A percentile compares a stretch with the other conserved stretches of the same genome.
Evolutionary conservation across 37 sponge, comb jelly and placozoan genomes (phyloP).

Genomic region (Amphimedon queenslandica): DNA sequence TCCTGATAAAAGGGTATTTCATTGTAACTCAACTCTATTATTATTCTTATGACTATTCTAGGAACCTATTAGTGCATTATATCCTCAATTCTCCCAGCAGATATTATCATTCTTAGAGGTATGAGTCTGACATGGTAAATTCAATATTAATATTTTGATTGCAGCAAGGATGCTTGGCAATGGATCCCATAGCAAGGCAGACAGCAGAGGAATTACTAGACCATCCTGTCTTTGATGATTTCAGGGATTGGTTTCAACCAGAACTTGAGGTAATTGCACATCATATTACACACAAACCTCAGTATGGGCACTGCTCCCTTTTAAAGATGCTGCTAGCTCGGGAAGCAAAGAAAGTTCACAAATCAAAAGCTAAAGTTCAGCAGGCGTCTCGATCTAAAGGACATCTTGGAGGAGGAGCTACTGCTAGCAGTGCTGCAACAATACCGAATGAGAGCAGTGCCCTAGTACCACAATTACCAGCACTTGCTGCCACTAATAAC

Average conservation of each 20-base stretch:
- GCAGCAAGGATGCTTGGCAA: slow-evolving; percentile 71
- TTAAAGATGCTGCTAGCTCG: slow-evolving; percentile 45
- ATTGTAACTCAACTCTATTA: not conserved
- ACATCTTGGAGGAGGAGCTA: no score
- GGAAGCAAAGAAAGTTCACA: slow-evolving; percentile 76
- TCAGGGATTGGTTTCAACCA: slow-evolving; percentile 91
- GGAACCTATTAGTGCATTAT: slow-evolving; percentile 73
- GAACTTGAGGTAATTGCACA: slow-evolving; percentile 67
- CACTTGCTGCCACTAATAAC: no score
- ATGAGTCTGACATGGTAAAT: slow-evolving; percentile 16
- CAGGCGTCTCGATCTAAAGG: no score
- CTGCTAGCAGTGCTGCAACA: no score
- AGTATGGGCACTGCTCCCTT: not conserved
- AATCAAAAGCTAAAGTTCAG: slow-evolving; percentile 56
- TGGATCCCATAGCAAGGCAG: slow-evolving; percentile 85
- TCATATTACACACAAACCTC: not conserved
- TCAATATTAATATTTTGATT: slow-evolving; percentile 4
- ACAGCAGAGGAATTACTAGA: slow-evolving; percentile 91
- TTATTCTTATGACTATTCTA: not conserved
- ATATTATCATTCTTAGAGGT: slow-evolving; percentile 84
- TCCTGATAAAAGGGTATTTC: slow-evolving; percentile 59
- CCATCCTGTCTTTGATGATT: slow-evolving; percentile 87
- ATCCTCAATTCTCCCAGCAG: slow-evolving; percentile 44
- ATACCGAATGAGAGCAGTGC: no score
- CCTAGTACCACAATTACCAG: no score